Evolutionary conservation across 2,888 invertebrate genomes (phyloP), one percentile per base, ranked within the genome.

Genomic region (Teleogryllus oceanicus): DNA sequence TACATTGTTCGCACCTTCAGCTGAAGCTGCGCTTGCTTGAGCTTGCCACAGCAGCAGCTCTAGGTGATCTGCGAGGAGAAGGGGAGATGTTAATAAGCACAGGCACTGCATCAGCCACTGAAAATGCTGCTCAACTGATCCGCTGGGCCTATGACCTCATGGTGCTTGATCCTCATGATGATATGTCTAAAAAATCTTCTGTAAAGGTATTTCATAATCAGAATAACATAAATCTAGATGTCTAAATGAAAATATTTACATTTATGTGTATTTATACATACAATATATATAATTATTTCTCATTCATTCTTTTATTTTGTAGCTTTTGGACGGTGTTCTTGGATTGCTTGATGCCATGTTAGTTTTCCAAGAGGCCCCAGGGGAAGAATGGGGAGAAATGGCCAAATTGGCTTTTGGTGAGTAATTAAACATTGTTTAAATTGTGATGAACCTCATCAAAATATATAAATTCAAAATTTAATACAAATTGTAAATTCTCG

Each of bases 91-190:
- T 62, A 18, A 5, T 62, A 13, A 84, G 85, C 5, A 79, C 87
- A 82, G 84, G 82, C 12, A 83, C 85, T 79, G 84, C 85, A 75
- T 85, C 85, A 13, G 87, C 88, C 83, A 88, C 89, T 82, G 89
- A 90, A 86, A 91, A 91, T 85, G 90, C 90, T 50, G 87, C 89
- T 10, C 88, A 90, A 82, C 86, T 91, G 37, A 85, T 91, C 82
- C 88, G 90, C 81, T 88, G 91, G 87, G 88, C 90, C 10, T 90
- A 90, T 82, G 89, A 90, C 84, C 88, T 91, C 79, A 88, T 90
- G 2, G 89, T 90, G 20, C 85, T 90, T 1, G 90, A 89, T 79
- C 89, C 89, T 12, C 88, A 88, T 80, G 88, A 88, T 81, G 89
- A 89, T 83, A 87, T 88, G 83, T 86, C 86, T 1, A 89, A 89